Evolutionary conservation across 2,888 invertebrate genomes (phyloP).

Genomic region (Zaprionus bogoriensis): DNA sequence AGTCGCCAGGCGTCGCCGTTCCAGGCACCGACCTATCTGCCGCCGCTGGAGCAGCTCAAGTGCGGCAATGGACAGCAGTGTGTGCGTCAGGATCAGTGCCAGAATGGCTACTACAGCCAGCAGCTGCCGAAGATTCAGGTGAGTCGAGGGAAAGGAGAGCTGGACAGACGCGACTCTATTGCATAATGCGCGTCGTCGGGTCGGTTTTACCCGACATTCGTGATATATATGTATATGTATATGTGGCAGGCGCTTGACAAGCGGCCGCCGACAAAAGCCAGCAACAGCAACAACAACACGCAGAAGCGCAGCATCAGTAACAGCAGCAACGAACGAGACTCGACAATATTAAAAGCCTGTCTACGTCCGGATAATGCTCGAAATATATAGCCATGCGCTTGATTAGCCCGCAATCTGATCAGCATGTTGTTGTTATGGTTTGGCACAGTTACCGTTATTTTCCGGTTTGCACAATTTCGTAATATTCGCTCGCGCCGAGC

Average conservation of each 20-base stretch:
- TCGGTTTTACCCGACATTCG: conserved; percentile 55
- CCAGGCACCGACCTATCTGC: conserved; percentile 79
- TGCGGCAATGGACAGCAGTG: conserved; percentile 80
- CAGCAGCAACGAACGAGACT: background rate
- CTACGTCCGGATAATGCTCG: conserved; percentile 49
- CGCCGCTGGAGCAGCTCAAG: conserved; percentile 75
- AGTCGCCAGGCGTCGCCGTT: conserved; percentile 80
- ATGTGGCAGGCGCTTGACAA: conserved; percentile 53
- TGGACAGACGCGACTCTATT: conserved; percentile 34
- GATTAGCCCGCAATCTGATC: conserved; percentile 54
- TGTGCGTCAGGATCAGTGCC: conserved; percentile 76
- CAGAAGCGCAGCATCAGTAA: conserved; percentile 26
- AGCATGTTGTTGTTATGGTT: conserved; percentile 27
- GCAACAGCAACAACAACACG: background rate
- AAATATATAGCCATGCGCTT: conserved; percentile 55
- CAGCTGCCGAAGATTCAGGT: conserved; percentile 78
- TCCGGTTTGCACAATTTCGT: conserved; percentile 73
- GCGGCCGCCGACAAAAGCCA: conserved; percentile 31
- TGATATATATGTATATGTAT: conserved; percentile 44
- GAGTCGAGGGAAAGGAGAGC: background rate
- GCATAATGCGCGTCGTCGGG: conserved; percentile 62
- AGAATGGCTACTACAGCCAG: conserved; percentile 72
- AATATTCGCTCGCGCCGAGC: conserved; percentile 47
- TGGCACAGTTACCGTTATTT: conserved; percentile 76
- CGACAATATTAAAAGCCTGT: conserved; percentile 56